Base-by-base conservation (phyloP, 2,113 vertebrate species). In the Baryphthengus martii region DNA sequence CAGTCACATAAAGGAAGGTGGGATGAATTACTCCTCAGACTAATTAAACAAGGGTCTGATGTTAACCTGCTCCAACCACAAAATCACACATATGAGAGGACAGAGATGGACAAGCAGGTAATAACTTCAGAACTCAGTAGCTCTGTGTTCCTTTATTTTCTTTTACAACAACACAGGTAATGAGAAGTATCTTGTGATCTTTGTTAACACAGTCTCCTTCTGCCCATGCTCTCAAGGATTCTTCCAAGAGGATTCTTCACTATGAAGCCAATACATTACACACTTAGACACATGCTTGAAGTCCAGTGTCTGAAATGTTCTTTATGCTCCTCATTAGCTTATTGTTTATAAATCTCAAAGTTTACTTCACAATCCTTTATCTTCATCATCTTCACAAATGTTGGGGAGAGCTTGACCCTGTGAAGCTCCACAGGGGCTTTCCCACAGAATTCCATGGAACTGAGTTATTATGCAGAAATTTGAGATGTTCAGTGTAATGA, bases 11-110 rank as follows among this genome's bases (percentile, higher is more conserved):
- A n/a, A n/a, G n/a, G n/a, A n/a, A n/a, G n/a, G n/a, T n/a, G n/a
- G n/a, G n/a, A n/a, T n/a, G n/a, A n/a, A n/a, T n/a, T n/a, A n/a
- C n/a, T n/a, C n/a, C n/a, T n/a, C n/a, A n/a, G n/a, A n/a, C n/a
- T n/a, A n/a, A n/a, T n/a, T n/a, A n/a, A n/a, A n/a, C n/a, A n/a
- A n/a, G n/a, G n/a, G n/a, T n/a, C n/a, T n/a, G n/a, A n/a, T n/a
- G n/a, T n/a, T n/a, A n/a, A n/a, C n/a, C n/a, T n/a, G n/a, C n/a
- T n/a, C n/a, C n/a, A n/a, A n/a, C n/a, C n/a, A n/a, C n/a, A n/a
- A n/a, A n/a, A n/a, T n/a, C n/a, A n/a, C 67, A 21, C 33, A 13
- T 0, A 0, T 63, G 39, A n/a, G 39, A 67, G 28, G 14, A n/a
- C 0, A 37, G 42, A 79, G 31, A 16, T 23, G 35, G 13, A 39